phyloP scores from a whole-genome alignment of 1,140 invertebrate genomes.

The Aricia agestis region DNA sequence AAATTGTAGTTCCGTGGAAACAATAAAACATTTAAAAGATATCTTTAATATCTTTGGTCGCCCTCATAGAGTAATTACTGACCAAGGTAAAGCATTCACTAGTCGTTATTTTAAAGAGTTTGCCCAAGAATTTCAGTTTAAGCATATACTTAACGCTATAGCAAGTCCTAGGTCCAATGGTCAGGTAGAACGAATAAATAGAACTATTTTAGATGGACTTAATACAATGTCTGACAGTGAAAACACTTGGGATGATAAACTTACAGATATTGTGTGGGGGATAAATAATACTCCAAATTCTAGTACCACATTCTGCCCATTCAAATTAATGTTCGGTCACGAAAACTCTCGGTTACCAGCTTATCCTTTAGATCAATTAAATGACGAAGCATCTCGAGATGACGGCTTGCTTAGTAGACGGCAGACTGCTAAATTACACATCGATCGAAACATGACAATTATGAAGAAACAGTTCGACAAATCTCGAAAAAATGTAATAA shows the following conservation, averaged over 20 bases:
- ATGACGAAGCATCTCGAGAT: too few relatives aligned
- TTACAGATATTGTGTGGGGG: constrained; percentile 35
- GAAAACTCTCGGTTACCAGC: too few relatives aligned
- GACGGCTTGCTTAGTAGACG: too few relatives aligned
- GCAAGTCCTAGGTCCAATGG: constrained; percentile 38
- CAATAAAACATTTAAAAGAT: background rate
- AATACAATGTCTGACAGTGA: background rate
- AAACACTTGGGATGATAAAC: constrained; percentile 16
- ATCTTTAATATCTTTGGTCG: constrained; percentile 36
- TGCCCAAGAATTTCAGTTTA: constrained; percentile 30
- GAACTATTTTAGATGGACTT: background rate
- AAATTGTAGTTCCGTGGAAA: background rate
- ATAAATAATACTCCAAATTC: constrained; percentile 38
- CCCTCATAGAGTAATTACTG: constrained; percentile 35
- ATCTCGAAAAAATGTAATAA: background rate
- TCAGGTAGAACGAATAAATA: constrained; percentile 22
- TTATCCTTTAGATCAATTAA: too few relatives aligned
- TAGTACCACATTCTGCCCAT: background rate
- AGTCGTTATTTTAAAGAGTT: constrained; percentile 43
- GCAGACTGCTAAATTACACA: background rate
- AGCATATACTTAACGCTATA: constrained; percentile 39
- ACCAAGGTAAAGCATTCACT: constrained; percentile 41
- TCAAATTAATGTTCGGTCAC: too few relatives aligned
- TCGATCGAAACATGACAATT: background rate
- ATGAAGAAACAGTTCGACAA: background rate